phyloP scores from a whole-genome alignment of 2,113 vertebrate genomes.

The Sigmodon hispidus region DNA sequence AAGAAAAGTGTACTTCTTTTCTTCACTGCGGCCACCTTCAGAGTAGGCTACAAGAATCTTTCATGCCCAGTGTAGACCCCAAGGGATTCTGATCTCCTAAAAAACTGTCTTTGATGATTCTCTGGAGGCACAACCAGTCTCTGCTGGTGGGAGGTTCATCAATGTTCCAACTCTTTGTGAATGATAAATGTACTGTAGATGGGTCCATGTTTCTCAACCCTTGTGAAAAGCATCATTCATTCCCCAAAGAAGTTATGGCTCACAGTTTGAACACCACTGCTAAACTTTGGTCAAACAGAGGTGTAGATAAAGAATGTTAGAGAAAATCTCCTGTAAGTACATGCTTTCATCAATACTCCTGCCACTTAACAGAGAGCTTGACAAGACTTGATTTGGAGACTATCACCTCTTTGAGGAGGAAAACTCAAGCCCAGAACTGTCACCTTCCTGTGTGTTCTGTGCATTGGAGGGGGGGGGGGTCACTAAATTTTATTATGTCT shows the following conservation, averaged over 20 bases:
- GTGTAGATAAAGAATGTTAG: neutral
- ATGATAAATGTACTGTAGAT: neutral
- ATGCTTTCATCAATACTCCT: constrained; percentile 33
- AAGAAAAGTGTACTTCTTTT: neutral
- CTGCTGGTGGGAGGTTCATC: neutral
- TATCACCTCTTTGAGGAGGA: constrained; percentile 40
- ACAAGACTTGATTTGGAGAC: constrained; percentile 36
- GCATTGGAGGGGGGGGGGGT: neutral
- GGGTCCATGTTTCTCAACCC: neutral
- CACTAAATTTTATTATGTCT: neutral
- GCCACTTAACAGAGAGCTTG: neutral
- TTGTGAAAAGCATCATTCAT: neutral
- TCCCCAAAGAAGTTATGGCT: neutral
- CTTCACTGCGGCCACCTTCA: constrained; percentile 32
- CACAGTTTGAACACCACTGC: neutral
- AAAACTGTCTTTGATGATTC: constrained; percentile 28
- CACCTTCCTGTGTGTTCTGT: neutral
- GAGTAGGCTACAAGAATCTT: neutral
- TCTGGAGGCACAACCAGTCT: neutral
- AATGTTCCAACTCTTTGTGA: constrained; percentile 20
- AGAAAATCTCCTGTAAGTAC: constrained; percentile 24
- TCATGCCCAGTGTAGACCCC: neutral
- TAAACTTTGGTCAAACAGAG: constrained; percentile 24
- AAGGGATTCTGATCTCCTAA: constrained; percentile 39
- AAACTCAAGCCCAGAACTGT: constrained; percentile 6